Conservation (phyloP, 2,888 invertebrate genomes). For the Minunthozetes semirufus region DNA sequence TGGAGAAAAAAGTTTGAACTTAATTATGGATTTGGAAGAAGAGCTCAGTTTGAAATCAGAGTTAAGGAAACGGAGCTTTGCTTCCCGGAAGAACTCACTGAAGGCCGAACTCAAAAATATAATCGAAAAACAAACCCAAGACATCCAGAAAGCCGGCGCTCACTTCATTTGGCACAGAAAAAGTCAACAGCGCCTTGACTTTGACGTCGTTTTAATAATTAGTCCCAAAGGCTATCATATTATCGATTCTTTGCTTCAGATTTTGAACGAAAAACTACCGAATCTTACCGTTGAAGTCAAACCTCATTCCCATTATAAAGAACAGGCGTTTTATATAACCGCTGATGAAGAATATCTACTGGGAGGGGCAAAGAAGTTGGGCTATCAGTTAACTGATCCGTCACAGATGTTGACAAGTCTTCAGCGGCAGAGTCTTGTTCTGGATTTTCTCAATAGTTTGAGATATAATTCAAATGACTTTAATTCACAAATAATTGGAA, state of each 20-base stretch:
- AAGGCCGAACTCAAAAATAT: constrained; percentile 21
- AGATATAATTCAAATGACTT: neutral
- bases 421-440: constrained; percentile 33
- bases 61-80: neutral
- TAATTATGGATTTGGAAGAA: neutral
- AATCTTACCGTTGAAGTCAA: constrained; percentile 15
- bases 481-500: neutral
- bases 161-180: constrained; percentile 28
- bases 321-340: constrained; percentile 35
- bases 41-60: neutral
- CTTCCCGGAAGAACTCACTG: neutral
- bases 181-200: constrained; percentile 11
- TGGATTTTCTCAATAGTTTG: constrained; percentile 15
- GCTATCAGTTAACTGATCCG: neutral
- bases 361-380: neutral
- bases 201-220: constrained; percentile 28
- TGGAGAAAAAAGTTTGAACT: neutral
- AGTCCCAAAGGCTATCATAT: constrained; percentile 28
- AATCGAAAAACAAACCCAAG: constrained; percentile 28
- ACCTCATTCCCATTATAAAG: constrained; percentile 24
- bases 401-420: neutral
- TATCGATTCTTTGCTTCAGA: constrained; percentile 30
- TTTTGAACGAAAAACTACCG: constrained; percentile 24
- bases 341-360: constrained; percentile 28
- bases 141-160: constrained; percentile 23